These are phyloP conservation scores for Glaucidium brasilianum DNA, from an alignment of 2,113 vertebrate genomes.

Conservation along the genomic window DNA sequence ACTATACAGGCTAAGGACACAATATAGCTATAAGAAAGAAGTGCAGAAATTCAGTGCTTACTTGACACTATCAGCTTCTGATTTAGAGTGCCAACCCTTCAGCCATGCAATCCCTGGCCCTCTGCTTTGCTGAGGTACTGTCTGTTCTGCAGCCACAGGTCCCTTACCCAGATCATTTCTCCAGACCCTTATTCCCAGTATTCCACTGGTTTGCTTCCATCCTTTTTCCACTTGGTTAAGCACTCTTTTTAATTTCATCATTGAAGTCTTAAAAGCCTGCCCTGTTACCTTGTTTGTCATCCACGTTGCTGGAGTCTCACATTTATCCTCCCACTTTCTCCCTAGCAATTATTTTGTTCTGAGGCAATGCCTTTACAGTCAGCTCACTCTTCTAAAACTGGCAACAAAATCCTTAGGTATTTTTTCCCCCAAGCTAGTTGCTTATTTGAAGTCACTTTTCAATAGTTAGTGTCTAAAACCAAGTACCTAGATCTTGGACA, in stretches of 20 bases:
- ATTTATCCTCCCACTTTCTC: neutral
- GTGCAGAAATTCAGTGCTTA: neutral
- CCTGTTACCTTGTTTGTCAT: neutral
- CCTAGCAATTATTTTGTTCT: neutral
- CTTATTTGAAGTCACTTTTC: neutral
- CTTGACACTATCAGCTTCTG: neutral
- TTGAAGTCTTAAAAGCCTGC: neutral
- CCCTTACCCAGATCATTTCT: neutral
- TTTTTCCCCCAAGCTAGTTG: neutral
- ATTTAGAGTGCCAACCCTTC: neutral
- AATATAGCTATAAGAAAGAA: neutral
- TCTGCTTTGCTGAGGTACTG: neutral
- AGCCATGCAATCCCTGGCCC: neutral
- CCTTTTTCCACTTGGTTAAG: neutral
- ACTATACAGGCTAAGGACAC: neutral
- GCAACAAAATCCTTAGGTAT: neutral
- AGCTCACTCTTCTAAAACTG: neutral
- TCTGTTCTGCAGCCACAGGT: neutral
- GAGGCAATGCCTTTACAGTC: neutral
- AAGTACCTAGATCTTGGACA: neutral
- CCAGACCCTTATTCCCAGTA: neutral
- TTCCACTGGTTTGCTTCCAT: neutral
- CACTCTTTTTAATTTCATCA: neutral
- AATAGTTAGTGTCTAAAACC: neutral
- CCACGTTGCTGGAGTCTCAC: neutral